Base-by-base conservation (phyloP, 2,113 vertebrate species). In the Hydrochoerus hydrochaeris region DNA sequence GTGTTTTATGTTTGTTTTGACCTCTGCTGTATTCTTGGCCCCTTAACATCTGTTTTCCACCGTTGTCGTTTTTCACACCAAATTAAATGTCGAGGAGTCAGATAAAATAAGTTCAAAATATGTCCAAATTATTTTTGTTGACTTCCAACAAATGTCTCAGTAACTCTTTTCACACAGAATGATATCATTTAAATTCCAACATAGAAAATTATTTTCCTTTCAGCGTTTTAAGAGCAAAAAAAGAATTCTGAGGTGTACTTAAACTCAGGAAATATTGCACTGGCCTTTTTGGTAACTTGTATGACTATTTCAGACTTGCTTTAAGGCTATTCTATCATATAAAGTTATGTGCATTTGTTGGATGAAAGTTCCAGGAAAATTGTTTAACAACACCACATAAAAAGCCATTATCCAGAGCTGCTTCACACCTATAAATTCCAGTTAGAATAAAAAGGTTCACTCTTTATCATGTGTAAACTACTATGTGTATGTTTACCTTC, bases 1-100 rank as follows among this genome's bases (percentile, higher is more conserved):
- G 97, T 98, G 98, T 98, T 99, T 98, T 98, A 98, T 98, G 98
- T 98, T 98, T 98, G 98, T 98, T 98, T 98, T 99, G 98, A 99
- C 98, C 98, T 98, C 98, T 98, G 98, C 98, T 98, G 97, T 98
- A 98, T 97, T 96, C 97, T 98, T 98, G 96, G 98, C 98, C 98
- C 97, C 98, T 98, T 98, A 98, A 99, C 98, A 99, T 99, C 99
- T 99, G 98, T 99, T 99, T 99, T 98, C 98, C 98, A 98, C 98
- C 58, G 95, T 98, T 98, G 98, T 98, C 86, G 98, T 99, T 98
- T 98, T 99, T 99, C 99, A 99, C 98, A 99, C 98, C 98, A 99
- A 99, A 99, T 99, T 98, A 99, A 99, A 98, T 99, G 98, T 98
- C 98, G 98, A 97, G 96, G 92, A 98, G 97, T 98, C 98, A 98